Percentiles rank a stretch among this genome's conserved stretches.
These are phyloP conservation scores for Catharus ustulatus DNA, from an alignment of 2,797 vertebrate genomes.

Conservation along the genomic window DNA sequence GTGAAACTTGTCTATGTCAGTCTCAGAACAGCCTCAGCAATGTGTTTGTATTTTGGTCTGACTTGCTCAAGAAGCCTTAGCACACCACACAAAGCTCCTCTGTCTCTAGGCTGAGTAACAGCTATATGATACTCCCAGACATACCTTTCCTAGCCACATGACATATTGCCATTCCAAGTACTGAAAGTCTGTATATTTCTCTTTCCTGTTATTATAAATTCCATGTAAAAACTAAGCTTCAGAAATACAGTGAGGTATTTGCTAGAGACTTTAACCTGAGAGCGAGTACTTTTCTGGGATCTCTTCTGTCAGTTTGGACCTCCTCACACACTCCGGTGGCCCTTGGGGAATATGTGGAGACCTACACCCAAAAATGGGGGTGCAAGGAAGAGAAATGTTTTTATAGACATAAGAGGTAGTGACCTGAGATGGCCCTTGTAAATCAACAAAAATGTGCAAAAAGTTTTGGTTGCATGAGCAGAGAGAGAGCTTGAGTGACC, in stretches of 20 bases:
- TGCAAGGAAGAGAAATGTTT: slow-evolving; percentile 11
- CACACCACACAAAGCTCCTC: slow-evolving; percentile 75
- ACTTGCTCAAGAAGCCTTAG: slow-evolving; percentile 51
- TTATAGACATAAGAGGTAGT: neutral
- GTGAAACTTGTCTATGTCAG: slow-evolving; percentile 52
- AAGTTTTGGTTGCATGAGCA: neutral
- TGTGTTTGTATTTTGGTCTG: slow-evolving; percentile 64
- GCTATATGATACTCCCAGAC: slow-evolving; percentile 81
- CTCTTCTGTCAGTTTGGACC: neutral
- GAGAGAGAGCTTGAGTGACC: neutral
- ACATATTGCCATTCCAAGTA: slow-evolving; percentile 73
- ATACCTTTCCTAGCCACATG: slow-evolving; percentile 78
- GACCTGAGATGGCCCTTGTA: slow-evolving; percentile 38
- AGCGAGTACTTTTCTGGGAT: slow-evolving; percentile 29
- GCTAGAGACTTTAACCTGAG: slow-evolving; percentile 43
- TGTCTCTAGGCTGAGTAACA: slow-evolving; percentile 73
- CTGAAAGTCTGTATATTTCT: slow-evolving; percentile 79
- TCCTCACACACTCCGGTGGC: neutral
- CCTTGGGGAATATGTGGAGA: neutral
- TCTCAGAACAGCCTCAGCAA: slow-evolving; percentile 22
- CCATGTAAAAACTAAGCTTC: slow-evolving; percentile 61
- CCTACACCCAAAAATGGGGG: neutral
- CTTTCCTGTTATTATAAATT: slow-evolving; percentile 83
- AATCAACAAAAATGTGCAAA: slow-evolving; percentile 37
- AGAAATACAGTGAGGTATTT: slow-evolving; percentile 61